Base-by-base conservation (phyloP, 2,797 vertebrate genomes). In the Trachops cirrhosus region DNA sequence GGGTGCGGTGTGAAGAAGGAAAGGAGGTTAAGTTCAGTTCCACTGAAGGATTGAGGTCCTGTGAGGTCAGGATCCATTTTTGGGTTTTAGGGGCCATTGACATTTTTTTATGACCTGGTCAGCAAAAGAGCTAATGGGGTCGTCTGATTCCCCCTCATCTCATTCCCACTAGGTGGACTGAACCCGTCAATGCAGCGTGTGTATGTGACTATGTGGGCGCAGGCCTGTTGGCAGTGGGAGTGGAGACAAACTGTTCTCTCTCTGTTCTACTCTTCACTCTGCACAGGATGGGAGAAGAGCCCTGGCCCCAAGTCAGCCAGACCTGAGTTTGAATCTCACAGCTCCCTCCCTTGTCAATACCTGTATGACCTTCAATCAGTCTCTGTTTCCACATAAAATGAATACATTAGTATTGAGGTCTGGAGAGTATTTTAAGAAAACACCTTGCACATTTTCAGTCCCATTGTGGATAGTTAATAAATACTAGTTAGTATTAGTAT, bases 401-500 rank as follows among this genome's bases (percentile, higher is more conserved):
- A 29, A 67, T 39, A n/a, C 12, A 59, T 6, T 83, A 46, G 79
- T 39, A 68, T 1, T 64, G 18, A 94, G 46, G 4, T 82, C 7
- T 52, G 9, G 26, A 57, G 57, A 78, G 64, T 70, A 68, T 26
- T 34, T 48, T 21, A 24, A 6, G 34, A 82, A 80, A 88, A 22
- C 21, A 39, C 24, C 16, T 10, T 52, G 34, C 3, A 50, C n/a
- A 70, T 64, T 95, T 83, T 54, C 16, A 34, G 15, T 16, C 2
- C 29, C 1, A 29, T 3, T 89, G 37, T 70, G 59, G 52, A 52
- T 2, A 85, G 71, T 80, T 87, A 73, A 46, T 44, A 57, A 57
- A 75, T 82, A 48, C 24, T 44, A 75, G 50, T 67, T 71, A 18
- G 26, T 64, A 85, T 71, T 88, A 87, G 52, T 59, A 57, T 79